phyloP scores from a whole-genome alignment of 1,140 invertebrate species.

The Neodiprion lecontei region DNA sequence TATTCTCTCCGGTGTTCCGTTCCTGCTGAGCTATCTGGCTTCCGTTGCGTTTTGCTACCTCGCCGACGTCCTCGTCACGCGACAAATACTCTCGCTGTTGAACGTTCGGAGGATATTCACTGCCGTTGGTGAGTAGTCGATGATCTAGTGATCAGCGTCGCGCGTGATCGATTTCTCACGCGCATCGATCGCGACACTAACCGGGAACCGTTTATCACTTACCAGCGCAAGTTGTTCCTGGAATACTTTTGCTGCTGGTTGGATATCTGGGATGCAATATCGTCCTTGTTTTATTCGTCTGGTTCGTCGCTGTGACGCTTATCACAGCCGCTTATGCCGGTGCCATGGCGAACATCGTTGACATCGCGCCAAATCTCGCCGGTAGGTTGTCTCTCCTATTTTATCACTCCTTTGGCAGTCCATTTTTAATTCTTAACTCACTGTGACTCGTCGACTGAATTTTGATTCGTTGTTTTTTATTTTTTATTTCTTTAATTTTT shows the following conservation, averaged over 20 bases:
- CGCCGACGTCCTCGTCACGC: constrained; percentile 69
- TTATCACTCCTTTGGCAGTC: too few species aligned
- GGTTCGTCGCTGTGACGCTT: constrained; percentile 75
- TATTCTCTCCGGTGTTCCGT: constrained; percentile 70
- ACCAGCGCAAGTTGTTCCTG: constrained; percentile 73
- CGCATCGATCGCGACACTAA: too few species aligned
- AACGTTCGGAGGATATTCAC: constrained; percentile 75
- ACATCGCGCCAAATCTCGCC: constrained; percentile 76
- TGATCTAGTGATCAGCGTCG: too few species aligned
- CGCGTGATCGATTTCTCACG: too few species aligned
- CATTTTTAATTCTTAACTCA: not conserved
- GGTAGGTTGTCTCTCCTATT: constrained; percentile 40
- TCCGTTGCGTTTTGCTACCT: constrained; percentile 75
- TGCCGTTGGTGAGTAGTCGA: constrained; percentile 61
- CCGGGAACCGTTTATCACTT: constrained; percentile 18
- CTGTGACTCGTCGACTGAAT: constrained; percentile 7
- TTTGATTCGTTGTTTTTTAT: not conserved
- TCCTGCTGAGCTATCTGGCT: constrained; percentile 74
- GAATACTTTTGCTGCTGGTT: constrained; percentile 69
- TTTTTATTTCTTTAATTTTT: constrained; percentile 19
- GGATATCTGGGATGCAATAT: constrained; percentile 72
- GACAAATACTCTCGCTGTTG: constrained; percentile 67
- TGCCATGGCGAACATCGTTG: constrained; percentile 79
- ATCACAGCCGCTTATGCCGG: constrained; percentile 77
- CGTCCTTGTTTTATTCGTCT: constrained; percentile 66